Conservation (phyloP, 2,888 invertebrate genomes). For the Macaria liturata region DNA sequence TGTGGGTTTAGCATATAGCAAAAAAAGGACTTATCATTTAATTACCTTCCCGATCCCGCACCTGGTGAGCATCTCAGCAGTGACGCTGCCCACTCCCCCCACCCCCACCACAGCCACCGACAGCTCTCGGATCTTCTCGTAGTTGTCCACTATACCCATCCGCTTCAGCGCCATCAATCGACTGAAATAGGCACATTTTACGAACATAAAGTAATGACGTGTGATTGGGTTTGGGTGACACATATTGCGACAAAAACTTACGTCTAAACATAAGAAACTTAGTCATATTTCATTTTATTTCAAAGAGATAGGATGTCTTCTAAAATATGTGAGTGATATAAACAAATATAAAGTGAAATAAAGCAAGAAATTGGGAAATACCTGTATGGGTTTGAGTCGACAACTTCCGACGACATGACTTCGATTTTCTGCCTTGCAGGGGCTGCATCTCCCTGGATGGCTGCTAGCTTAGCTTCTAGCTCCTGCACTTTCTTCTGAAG, state of each 20-base stretch:
- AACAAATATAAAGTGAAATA: conserved; percentile 1
- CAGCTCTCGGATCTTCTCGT: conserved; percentile 94
- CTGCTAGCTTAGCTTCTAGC: conserved; percentile 85
- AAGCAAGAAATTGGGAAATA: conserved; percentile 55
- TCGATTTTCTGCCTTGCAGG: conserved; percentile 89
- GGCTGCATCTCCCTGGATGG: conserved; percentile 63
- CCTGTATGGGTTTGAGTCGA: conserved; percentile 99
- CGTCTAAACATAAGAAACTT: neutral
- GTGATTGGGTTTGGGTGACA: neutral
- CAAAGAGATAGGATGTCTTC: neutral
- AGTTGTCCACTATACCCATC: conserved; percentile 99
- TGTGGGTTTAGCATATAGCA: no score
- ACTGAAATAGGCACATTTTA: conserved; percentile 74
- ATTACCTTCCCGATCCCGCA: conserved; percentile 97
- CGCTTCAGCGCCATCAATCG: conserved; percentile 99
- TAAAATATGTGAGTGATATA: neutral
- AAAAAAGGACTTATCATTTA: no score
- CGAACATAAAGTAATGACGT: conserved; percentile 1
- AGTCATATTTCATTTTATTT: neutral
- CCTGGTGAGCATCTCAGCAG: conserved; percentile 99
- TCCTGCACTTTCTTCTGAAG: conserved; percentile 85
- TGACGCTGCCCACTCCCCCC: conserved; percentile 99
- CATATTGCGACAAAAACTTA: conserved; percentile 7
- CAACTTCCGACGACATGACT: conserved; percentile 97
- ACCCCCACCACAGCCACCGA: conserved; percentile 98